Evolutionary conservation across 2,888 invertebrate species (phyloP), one percentile per base, ranked within the genome.

Genomic region (Sarcophaga variegata): DNA sequence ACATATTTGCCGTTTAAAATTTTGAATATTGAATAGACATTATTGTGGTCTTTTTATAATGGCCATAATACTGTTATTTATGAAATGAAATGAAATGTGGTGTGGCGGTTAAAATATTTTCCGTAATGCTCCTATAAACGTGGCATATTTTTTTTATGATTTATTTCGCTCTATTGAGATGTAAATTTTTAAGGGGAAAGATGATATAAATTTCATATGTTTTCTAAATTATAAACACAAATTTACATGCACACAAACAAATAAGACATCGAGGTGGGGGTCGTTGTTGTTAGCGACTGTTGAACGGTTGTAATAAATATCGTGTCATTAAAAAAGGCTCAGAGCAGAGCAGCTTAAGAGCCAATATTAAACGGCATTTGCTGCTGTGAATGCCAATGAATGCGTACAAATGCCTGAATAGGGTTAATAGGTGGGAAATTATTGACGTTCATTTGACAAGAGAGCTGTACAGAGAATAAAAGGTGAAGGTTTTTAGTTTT

Each of bases 131-230:
- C 8, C 8, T 10, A 37, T 37, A 64, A 80, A 63, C 62, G 8
- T 37, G 47, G 45, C 25, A 37, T 54, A 4, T 67, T 37, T 78
- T 20, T 10, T 20, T 10, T 69, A 60, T 47, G 59, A 45, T 47
- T 45, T n/a, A n/a, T 67, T 60, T 17, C 45, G 45, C 10, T 64
- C 59, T 59, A 80, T 72, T 64, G 66, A 80, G 64, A 59, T 54
- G 54, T 37, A 37, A 6, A 59, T 76, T 37, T 37, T 2, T 37
- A 37, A 37, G 37, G 10, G 8, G 37, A 37, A 37, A 2, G 37
- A 37, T 37, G 37, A 63, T 60, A 85, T 85, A 69, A 75, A 81
- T 82, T 80, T 83, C 71, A 82, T 82, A 72, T 82, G 71, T 77
- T 77, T 71, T 45, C 49, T 45, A 79, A 63, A 45, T 17, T 79